phyloP scores from a whole-genome alignment of 2,888 invertebrate genomes.

The Zele albiditarsus region DNA sequence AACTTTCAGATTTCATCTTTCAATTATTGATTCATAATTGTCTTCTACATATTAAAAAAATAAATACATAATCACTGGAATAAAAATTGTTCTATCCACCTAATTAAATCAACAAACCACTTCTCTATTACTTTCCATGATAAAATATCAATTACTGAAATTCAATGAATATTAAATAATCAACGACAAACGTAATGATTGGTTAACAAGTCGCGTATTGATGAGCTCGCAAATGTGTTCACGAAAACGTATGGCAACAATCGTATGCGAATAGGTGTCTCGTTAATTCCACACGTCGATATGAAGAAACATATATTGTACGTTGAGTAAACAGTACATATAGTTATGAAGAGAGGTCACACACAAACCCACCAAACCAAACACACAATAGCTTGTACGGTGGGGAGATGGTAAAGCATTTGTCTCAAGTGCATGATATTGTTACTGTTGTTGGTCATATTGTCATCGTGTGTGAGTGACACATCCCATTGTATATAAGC shows the following conservation, averaged over 20 bases:
- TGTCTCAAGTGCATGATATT: conserved; percentile 50
- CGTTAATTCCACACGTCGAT: conserved; percentile 44
- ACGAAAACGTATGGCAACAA: conserved; percentile 40
- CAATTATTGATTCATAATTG: not conserved
- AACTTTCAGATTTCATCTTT: not conserved
- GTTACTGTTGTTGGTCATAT: conserved; percentile 47
- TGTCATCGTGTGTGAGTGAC: conserved; percentile 53
- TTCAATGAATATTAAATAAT: conserved; percentile 18
- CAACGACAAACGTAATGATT: conserved; percentile 43
- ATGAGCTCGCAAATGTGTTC: conserved; percentile 47
- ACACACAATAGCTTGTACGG: conserved; percentile 28
- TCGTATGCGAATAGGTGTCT: conserved; percentile 1
- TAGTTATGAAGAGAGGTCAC: conserved; percentile 62
- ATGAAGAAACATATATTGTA: conserved; percentile 60
- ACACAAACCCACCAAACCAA: conserved; percentile 22
- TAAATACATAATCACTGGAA: not conserved
- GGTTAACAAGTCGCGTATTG: conserved; percentile 56
- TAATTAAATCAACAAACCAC: not conserved
- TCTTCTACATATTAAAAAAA: not conserved
- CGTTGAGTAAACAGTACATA: conserved; percentile 42
- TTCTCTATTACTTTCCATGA: not conserved
- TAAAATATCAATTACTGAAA: not conserved
- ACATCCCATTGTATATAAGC: conserved; percentile 63
- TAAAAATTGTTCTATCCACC: not conserved
- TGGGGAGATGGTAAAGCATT: conserved; percentile 52